Base-by-base conservation (phyloP, 2,113 vertebrate species). In the Onychorhynchus coronatus region DNA sequence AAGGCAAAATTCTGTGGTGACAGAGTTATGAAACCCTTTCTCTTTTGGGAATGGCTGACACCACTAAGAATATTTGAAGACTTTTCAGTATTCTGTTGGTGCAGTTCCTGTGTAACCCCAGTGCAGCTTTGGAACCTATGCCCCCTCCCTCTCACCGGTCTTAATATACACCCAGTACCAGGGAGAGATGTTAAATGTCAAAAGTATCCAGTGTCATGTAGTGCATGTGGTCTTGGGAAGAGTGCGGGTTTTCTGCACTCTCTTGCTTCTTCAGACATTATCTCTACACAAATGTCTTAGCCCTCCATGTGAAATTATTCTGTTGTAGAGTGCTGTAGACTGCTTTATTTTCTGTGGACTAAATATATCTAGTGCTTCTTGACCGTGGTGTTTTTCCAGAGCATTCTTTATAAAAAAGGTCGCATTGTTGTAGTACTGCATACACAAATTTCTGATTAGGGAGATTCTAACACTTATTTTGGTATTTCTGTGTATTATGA, bases 121-220 rank as follows among this genome's bases (percentile, higher is more conserved):
- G 52, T 0, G 0, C 14, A 61, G 47, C 49, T 16, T 53, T 6
- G 3, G 71, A 80, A 47, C 59, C 55, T 30, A 2, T 77, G 72
- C 23, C 39, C 44, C 41, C 47, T 74, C 70, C 55, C 52, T 77
- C 37, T 46, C 47, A 50, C 80, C 42, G 55, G 14, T 80, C 82
- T 96, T 93, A 61, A 89, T 95, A 87, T 92, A 87, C 61, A 37
- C 27, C 0, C 78, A 67, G 68, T 74, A 65, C 81, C 44, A 49
- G 55, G 86, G 89, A 82, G 56, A 90, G 96, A 85, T 72, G 37
- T 21, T 88, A 96, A 97, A 97, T 97, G 96, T 96, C 96, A 97
- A 16, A 84, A 85, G 89, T 91, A 95, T 97, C 90, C n/a, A 33
- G 71, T 97, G 11, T 94, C 94, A 6, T 24, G 72, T 49, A 74